Evolutionary conservation across 2,888 invertebrate species (phyloP).

Genomic region (Papilio gigon): DNA sequence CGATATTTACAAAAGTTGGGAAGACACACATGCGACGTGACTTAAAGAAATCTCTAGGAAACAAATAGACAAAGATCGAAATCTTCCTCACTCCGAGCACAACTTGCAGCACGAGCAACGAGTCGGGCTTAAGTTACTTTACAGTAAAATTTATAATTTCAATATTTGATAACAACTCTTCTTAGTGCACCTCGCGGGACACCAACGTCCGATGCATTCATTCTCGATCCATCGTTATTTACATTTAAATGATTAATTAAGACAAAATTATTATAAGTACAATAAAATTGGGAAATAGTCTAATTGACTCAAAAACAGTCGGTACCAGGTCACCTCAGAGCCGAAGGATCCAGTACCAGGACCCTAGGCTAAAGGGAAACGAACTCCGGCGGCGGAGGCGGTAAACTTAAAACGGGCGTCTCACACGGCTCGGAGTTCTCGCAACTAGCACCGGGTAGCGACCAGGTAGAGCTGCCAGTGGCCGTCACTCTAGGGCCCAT

Average conservation of each 20-base stretch:
- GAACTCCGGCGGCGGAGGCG: slow-evolving; percentile 82
- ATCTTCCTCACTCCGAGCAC: slow-evolving; percentile 57
- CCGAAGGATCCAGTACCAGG: slow-evolving; percentile 76
- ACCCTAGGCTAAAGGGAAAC: slow-evolving; percentile 79
- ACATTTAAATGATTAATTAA: slow-evolving; percentile 68
- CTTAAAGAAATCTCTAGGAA: slow-evolving; percentile 69
- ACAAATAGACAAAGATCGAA: slow-evolving; percentile 62
- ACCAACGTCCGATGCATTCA: slow-evolving; percentile 70
- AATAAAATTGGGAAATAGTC: slow-evolving; percentile 75
- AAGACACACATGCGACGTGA: slow-evolving; percentile 74
- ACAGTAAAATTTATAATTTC: slow-evolving; percentile 50
- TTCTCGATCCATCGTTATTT: slow-evolving; percentile 64
- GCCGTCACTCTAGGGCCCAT: slow-evolving; percentile 96
- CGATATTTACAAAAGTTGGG: slow-evolving; percentile 81
- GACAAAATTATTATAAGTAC: slow-evolving; percentile 65
- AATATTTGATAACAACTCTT: slow-evolving; percentile 79
- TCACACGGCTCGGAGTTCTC: slow-evolving; percentile 69
- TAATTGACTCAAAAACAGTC: slow-evolving; percentile 71
- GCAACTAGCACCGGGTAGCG: slow-evolving; percentile 85
- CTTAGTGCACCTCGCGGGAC: slow-evolving; percentile 75
- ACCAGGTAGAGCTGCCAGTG: slow-evolving; percentile 91
- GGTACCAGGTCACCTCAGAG: slow-evolving; percentile 80
- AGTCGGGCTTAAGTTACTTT: slow-evolving; percentile 66
- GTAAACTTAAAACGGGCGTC: slow-evolving; percentile 74
- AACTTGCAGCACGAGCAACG: slow-evolving; percentile 69